These are phyloP conservation scores for Trachelus troglodyta DNA, from an alignment of 2,888 invertebrate species.

Conservation along the genomic window DNA sequence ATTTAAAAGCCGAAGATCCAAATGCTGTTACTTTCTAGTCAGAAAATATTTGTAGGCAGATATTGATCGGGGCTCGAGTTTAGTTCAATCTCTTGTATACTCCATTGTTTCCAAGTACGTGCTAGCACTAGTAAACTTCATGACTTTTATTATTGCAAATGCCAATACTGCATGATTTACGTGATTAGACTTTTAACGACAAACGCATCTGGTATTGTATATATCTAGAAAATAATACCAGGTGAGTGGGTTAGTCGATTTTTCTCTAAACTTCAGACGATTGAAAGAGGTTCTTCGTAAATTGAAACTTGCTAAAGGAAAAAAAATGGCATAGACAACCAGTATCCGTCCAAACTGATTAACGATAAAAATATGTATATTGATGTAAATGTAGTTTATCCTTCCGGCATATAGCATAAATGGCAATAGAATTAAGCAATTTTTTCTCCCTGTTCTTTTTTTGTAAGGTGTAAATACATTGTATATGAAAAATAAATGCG, in stretches of 20 bases:
- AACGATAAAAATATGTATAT: background rate
- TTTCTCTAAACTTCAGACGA: background rate
- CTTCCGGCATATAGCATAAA: background rate
- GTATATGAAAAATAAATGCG: constrained; percentile 17
- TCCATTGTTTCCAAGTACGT: background rate
- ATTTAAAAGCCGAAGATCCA: background rate
- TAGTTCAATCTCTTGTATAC: background rate
- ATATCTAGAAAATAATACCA: background rate
- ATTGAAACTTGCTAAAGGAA: background rate
- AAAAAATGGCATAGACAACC: background rate
- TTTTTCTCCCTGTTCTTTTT: constrained; percentile 11
- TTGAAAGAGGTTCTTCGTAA: background rate
- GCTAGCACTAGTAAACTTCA: background rate
- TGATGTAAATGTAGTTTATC: background rate
- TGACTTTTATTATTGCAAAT: background rate
- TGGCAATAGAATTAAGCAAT: background rate
- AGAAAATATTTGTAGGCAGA: background rate
- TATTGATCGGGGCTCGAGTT: background rate
- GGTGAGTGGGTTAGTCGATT: background rate
- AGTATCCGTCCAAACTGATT: background rate
- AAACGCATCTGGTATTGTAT: background rate
- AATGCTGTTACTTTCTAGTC: constrained; percentile 1
- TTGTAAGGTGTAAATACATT: constrained; percentile 30
- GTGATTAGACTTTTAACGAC: background rate
- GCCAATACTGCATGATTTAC: background rate